phyloP scores from a whole-genome alignment of 1,140 invertebrate genomes.

The Rhyacophila brunnea region DNA sequence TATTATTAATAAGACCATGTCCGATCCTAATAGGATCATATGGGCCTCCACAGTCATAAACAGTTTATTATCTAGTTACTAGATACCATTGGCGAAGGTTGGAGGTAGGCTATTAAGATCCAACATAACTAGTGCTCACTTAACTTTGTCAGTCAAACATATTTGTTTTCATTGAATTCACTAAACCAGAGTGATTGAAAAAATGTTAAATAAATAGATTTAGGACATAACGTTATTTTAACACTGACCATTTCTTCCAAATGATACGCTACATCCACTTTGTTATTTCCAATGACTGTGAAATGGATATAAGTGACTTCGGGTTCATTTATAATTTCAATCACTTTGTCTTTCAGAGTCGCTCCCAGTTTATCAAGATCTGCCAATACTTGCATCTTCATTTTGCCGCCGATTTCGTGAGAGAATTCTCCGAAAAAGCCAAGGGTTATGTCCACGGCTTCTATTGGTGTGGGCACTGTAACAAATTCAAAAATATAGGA shows the following conservation, averaged over 20 bases:
- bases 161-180: no score
- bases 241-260: slow-evolving; percentile 62
- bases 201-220: no score
- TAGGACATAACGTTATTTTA: slow-evolving; percentile 1
- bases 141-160: no score
- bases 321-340: slow-evolving; percentile 55
- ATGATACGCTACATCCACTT: slow-evolving; percentile 65
- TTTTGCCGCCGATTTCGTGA: slow-evolving; percentile 44
- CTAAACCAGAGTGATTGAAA: no score
- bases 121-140: no score
- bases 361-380: slow-evolving; percentile 57
- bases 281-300: slow-evolving; percentile 61
- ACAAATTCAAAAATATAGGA: no score
- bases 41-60: no score
- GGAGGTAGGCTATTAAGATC: no score
- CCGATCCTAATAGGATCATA: no score
- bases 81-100: no score
- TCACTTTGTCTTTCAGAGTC: slow-evolving; percentile 54
- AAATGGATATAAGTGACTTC: slow-evolving; percentile 61
- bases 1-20: no score
- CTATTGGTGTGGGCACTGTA: slow-evolving; percentile 60
- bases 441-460: slow-evolving; percentile 61
- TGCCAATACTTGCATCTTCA: slow-evolving; percentile 52
- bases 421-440: slow-evolving; percentile 60
- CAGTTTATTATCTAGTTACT: no score